phyloP scores from a whole-genome alignment of 1,140 invertebrate species.

The Anagrus nilaparvatae region DNA sequence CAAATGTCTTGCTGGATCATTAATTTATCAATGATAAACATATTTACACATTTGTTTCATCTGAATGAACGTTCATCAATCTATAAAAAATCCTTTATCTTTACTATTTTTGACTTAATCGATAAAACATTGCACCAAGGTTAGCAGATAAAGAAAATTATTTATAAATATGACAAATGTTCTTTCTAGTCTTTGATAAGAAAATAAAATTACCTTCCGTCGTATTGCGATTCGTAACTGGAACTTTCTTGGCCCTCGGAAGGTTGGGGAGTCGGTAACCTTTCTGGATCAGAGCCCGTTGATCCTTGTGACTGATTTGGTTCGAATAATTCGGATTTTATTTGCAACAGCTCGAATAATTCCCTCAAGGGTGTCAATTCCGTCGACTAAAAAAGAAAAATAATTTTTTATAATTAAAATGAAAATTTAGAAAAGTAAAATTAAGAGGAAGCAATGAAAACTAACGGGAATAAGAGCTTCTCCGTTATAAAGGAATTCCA shows the following conservation, averaged over 20 bases:
- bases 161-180: too few species aligned
- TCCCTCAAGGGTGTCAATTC: slow-evolving; percentile 72
- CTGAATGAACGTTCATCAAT: too few species aligned
- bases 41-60: too few species aligned
- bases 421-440: background rate
- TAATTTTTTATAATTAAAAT: background rate
- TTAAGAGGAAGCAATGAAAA: too few species aligned
- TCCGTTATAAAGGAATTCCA: slow-evolving; percentile 75
- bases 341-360: slow-evolving; percentile 69
- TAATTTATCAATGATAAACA: too few species aligned
- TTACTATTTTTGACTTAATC: too few species aligned
- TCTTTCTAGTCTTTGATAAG: too few species aligned
- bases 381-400: slow-evolving; percentile 47
- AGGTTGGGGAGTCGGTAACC: slow-evolving; percentile 38
- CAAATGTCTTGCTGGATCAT: too few species aligned
- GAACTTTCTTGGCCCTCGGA: slow-evolving; percentile 47
- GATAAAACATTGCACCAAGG: too few species aligned
- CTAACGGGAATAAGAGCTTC: slow-evolving; percentile 69
- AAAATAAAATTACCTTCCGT: slow-evolving; percentile 50
- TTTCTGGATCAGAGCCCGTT: slow-evolving; percentile 34
- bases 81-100: too few species aligned
- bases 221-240: slow-evolving; percentile 51
- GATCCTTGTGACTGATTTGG: slow-evolving; percentile 35
- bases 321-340: slow-evolving; percentile 61
- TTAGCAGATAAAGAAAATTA: too few species aligned